phyloP scores from a whole-genome alignment of 2,797 vertebrate genomes.

The Spinibarbus caldwelli region DNA sequence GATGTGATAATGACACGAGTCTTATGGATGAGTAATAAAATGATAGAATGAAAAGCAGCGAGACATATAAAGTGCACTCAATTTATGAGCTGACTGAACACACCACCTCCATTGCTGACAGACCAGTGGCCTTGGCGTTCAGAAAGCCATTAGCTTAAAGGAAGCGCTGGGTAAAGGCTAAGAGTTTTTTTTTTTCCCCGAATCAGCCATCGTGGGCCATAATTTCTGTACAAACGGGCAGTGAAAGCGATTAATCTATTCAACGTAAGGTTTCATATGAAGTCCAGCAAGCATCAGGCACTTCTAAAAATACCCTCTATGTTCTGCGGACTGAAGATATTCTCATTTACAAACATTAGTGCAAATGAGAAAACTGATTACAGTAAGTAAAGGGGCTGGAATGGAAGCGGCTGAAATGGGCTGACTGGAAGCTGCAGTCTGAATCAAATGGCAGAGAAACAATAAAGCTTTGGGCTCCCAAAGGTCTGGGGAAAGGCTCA shows the following conservation, averaged over 20 bases:
- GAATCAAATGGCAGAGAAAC: slow-evolving; percentile 60
- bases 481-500: slow-evolving; percentile 35
- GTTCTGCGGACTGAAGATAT: slow-evolving; percentile 66
- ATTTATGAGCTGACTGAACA: slow-evolving; percentile 43
- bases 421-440: slow-evolving; percentile 55
- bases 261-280: slow-evolving; percentile 37
- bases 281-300: slow-evolving; percentile 47
- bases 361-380: slow-evolving; percentile 79
- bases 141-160: slow-evolving; percentile 22
- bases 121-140: slow-evolving; percentile 32
- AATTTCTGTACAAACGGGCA: not conserved
- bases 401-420: slow-evolving; percentile 65
- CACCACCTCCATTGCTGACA: slow-evolving; percentile 29
- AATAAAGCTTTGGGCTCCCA: slow-evolving; percentile 48
- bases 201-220: not conserved
- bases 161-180: not conserved
- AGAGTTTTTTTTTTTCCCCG: not conserved
- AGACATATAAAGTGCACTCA: slow-evolving; percentile 53
- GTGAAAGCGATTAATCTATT: slow-evolving; percentile 24
- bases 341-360: slow-evolving; percentile 76
- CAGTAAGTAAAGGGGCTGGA: slow-evolving; percentile 55
- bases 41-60: slow-evolving; percentile 39
- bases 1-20: slow-evolving; percentile 52
- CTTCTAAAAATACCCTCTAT: slow-evolving; percentile 64
- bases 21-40: slow-evolving; percentile 58